Conservation (phyloP, 2,888 invertebrate species). For the Argyresthia albistria region DNA sequence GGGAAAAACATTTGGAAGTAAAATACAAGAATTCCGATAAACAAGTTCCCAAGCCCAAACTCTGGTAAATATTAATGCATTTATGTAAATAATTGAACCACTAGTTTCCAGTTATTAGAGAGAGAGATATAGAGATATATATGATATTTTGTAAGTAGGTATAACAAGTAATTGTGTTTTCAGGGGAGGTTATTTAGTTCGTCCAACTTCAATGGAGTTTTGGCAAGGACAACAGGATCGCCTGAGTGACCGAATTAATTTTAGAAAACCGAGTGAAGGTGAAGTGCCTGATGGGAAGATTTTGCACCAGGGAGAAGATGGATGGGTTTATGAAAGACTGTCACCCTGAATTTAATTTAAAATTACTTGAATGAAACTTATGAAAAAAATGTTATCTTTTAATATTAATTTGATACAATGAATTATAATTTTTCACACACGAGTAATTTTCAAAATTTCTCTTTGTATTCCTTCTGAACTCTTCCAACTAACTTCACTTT, state of each 20-base stretch:
- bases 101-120: too few species aligned
- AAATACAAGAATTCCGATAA: constrained; percentile 76
- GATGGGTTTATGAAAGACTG: constrained; percentile 94
- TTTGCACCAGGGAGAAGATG: constrained; percentile 83
- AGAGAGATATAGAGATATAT: too few species aligned
- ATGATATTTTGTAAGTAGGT: too few species aligned
- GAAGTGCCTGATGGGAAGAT: constrained; percentile 77
- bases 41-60: constrained; percentile 83
- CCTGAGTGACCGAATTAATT: constrained; percentile 94
- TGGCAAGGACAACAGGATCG: constrained; percentile 99
- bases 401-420: neutral
- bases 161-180: too few species aligned
- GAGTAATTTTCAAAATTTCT: constrained; percentile 72
- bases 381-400: neutral
- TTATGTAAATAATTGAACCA: too few species aligned
- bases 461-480: constrained; percentile 75
- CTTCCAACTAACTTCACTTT: constrained; percentile 74
- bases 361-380: neutral
- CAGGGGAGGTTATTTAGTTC: constrained; percentile 94
- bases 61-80: constrained; percentile 80
- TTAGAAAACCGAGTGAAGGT: constrained; percentile 73
- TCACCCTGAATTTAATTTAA: constrained; percentile 74
- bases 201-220: constrained; percentile 90
- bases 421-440: neutral
- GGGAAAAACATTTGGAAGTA: constrained; percentile 76